These are phyloP conservation scores for Paracyclopina nana DNA, from an alignment of 1,140 invertebrate species.

Conservation along the genomic window DNA sequence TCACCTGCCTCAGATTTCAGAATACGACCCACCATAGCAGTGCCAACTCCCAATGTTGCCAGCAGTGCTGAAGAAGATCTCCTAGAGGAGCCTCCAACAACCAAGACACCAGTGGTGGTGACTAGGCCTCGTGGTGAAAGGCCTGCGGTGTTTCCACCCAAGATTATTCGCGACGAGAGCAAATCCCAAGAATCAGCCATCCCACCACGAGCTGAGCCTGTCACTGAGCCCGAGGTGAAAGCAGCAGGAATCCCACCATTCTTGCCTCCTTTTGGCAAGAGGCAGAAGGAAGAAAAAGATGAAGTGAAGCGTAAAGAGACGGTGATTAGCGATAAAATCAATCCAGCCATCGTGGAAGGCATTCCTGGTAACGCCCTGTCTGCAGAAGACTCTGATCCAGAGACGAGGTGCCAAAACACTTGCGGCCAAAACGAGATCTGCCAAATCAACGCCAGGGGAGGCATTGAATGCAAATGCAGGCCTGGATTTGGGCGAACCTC, in stretches of 20 bases:
- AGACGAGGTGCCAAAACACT: slow-evolving; percentile 9
- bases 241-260: neutral
- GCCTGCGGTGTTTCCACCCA: no score
- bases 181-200: neutral
- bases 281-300: neutral
- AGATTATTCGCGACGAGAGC: no score
- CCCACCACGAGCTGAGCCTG: neutral
- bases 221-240: neutral
- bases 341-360: slow-evolving; percentile 4
- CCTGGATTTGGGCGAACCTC: slow-evolving; percentile 10
- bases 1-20: no score
- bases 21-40: no score
- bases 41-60: no score
- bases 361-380: slow-evolving; percentile 14
- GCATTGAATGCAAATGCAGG: slow-evolving; percentile 6
- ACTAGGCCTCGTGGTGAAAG: no score
- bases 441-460: neutral
- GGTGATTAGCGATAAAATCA: neutral
- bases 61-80: no score
- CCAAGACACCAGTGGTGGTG: no score
- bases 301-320: neutral
- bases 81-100: no score
- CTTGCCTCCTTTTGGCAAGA: neutral
- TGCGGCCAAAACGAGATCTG: slow-evolving; percentile 14
- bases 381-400: slow-evolving; percentile 12